Evolutionary conservation across 1,140 invertebrate genomes (phyloP), one percentile per base, ranked within the genome.

Genomic region (Gryllus bimaculatus): DNA sequence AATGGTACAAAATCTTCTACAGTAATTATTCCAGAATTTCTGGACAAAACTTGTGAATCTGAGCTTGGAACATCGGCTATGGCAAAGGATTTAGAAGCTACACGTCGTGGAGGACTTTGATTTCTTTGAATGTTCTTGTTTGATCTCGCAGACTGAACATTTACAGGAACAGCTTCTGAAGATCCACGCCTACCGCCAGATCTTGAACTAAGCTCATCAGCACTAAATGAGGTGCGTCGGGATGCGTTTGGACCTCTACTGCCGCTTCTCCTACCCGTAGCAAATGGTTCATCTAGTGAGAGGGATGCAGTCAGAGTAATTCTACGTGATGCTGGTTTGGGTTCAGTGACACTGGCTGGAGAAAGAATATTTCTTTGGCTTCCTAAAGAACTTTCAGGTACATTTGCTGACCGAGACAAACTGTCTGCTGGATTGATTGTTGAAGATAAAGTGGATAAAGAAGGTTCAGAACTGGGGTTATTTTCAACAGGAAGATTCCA

Each of bases 221-320:
- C 47, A 77, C 12, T 77, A 21, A 8, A 20, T 8, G n/a, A 48
- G 13, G 15, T 13, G 15, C 47, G 12, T n/a, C 76, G 18, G 10
- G 47, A 21, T 8, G 47, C 20, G 8, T 48, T 77, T 8, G 76
- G 20, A 18, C n/a, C 8, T 54, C 48, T 47, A 21, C 12, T 77
- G 47, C 39, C 12, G 13, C 48, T 48, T 39, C 12, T 8, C 48
- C 15, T 20, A 48, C 47, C 76, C 47, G 48, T 77, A n/a, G 48
- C 47, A 48, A 20, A 77, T 48, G 48, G 48, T 48, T 77, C 76
- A 54, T 39, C n/a, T 13, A 77, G 47, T 47, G 76, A 77, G n/a
- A 26, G 20, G 21, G 48, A 15, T 77, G 76, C 7, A 77, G 76
- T n/a, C 12, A 54, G n/a, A 48, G 48, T 77, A 21, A 77, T 49